Percentiles rank a stretch among this genome's conserved stretches.
phyloP scores from a whole-genome alignment of 1,140 invertebrate species.

The Panagrolaimus sp. region DNA sequence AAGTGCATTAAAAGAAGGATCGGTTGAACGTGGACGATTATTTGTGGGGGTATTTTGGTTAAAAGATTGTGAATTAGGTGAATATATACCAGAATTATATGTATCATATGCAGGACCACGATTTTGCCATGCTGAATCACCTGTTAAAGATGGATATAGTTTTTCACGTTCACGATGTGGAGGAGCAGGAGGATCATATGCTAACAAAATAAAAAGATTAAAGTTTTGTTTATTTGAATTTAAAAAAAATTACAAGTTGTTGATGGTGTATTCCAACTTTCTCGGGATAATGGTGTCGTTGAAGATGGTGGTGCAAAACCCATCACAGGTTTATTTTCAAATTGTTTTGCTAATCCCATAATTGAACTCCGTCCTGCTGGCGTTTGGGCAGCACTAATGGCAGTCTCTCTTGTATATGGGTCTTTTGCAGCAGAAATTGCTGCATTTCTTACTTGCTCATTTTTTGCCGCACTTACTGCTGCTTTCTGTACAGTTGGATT shows the following conservation, averaged over 20 bases:
- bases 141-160: neutral
- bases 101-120: neutral
- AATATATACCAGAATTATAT: too few species aligned
- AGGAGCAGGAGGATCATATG: slow-evolving; percentile 18
- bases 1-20: slow-evolving; percentile 11
- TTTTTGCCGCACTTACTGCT: slow-evolving; percentile 35
- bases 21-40: slow-evolving; percentile 14
- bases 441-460: slow-evolving; percentile 34
- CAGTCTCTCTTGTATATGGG: slow-evolving; percentile 7
- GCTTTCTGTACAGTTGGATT: slow-evolving; percentile 32
- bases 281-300: neutral
- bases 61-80: too few species aligned
- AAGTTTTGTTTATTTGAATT: slow-evolving; percentile 7
- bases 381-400: slow-evolving; percentile 12
- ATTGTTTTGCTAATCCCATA: slow-evolving; percentile 28
- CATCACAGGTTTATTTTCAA: slow-evolving; percentile 43
- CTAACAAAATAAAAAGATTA: slow-evolving; percentile 11
- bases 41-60: neutral
- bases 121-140: slow-evolving; percentile 7
- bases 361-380: slow-evolving; percentile 1
- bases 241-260: neutral
- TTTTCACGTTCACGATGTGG: slow-evolving; percentile 1
- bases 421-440: slow-evolving; percentile 34
- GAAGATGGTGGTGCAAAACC: slow-evolving; percentile 16
- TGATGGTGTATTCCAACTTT: slow-evolving; percentile 9